These are phyloP conservation scores for Hypsopygia costalis DNA, from an alignment of 2,888 invertebrate species.

Conservation along the genomic window DNA sequence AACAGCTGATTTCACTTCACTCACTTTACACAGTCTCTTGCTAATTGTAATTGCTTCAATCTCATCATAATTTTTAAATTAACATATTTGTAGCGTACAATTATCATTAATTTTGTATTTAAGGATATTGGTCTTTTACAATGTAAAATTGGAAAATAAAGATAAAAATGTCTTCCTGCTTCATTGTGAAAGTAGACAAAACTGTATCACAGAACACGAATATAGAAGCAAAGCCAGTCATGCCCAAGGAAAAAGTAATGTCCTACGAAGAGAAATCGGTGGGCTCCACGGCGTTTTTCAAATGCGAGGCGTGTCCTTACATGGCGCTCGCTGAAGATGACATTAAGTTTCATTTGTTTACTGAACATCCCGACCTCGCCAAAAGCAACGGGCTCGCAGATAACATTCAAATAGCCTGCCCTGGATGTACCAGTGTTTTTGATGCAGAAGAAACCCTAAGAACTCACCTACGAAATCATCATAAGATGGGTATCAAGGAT, in stretches of 20 bases:
- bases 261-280: constrained; percentile 73
- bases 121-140: too few relatives aligned
- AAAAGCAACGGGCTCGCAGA: constrained; percentile 76
- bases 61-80: too few relatives aligned
- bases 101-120: too few relatives aligned
- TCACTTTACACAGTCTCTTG: too few relatives aligned
- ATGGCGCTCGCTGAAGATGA: constrained; percentile 76
- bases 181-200: constrained; percentile 24
- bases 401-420: constrained; percentile 81
- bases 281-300: constrained; percentile 72
- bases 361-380: constrained; percentile 66
- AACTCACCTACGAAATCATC: constrained; percentile 84
- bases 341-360: constrained; percentile 75
- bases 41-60: too few relatives aligned
- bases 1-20: too few relatives aligned
- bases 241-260: constrained; percentile 62
- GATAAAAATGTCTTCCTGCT: constrained; percentile 39
- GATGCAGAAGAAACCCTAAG: constrained; percentile 82
- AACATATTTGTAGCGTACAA: too few relatives aligned
- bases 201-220: neutral
- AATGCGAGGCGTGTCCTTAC: constrained; percentile 78
- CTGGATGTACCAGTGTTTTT: constrained; percentile 84
- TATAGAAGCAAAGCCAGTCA: constrained; percentile 32
- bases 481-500: constrained; percentile 83
- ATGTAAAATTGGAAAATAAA: neutral